Evolutionary conservation across 1,140 invertebrate species (phyloP).

Genomic region (Drosophila rhopaloa): DNA sequence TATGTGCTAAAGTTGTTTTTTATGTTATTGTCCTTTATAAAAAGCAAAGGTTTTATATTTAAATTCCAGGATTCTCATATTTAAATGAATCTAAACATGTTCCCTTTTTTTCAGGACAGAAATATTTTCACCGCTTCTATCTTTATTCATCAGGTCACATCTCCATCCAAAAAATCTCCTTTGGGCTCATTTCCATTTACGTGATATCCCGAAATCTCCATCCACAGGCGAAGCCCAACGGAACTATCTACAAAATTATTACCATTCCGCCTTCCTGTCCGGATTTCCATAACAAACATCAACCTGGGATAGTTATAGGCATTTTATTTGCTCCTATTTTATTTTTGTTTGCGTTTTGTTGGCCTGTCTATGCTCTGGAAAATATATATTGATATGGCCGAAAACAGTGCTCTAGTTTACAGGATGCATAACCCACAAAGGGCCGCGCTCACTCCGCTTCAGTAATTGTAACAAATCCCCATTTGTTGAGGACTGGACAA

Average conservation of each 20-base stretch:
- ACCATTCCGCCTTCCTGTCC: slow-evolving; percentile 33
- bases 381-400: slow-evolving; percentile 46
- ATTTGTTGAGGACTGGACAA: slow-evolving; percentile 34
- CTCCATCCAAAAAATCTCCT: slow-evolving; percentile 19
- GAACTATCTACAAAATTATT: slow-evolving; percentile 64
- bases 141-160: slow-evolving; percentile 23
- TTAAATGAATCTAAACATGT: too few species aligned
- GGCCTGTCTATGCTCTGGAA: slow-evolving; percentile 21
- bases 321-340: slow-evolving; percentile 31
- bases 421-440: slow-evolving; percentile 34
- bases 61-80: too few species aligned
- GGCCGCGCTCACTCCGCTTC: slow-evolving; percentile 20
- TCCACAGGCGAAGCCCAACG: slow-evolving; percentile 11
- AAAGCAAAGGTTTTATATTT: too few species aligned
- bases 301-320: slow-evolving; percentile 53
- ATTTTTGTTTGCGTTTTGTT: slow-evolving; percentile 13
- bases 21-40: too few species aligned
- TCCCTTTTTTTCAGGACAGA: not conserved
- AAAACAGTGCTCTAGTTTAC: slow-evolving; percentile 35
- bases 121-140: slow-evolving; percentile 7
- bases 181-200: slow-evolving; percentile 60
- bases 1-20: too few species aligned
- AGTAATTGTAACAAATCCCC: slow-evolving; percentile 12
- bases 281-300: slow-evolving; percentile 75
- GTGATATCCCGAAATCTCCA: slow-evolving; percentile 33